Base-by-base conservation (phyloP, 2,113 vertebrate genomes). In the Aptenodytes forsteri region DNA sequence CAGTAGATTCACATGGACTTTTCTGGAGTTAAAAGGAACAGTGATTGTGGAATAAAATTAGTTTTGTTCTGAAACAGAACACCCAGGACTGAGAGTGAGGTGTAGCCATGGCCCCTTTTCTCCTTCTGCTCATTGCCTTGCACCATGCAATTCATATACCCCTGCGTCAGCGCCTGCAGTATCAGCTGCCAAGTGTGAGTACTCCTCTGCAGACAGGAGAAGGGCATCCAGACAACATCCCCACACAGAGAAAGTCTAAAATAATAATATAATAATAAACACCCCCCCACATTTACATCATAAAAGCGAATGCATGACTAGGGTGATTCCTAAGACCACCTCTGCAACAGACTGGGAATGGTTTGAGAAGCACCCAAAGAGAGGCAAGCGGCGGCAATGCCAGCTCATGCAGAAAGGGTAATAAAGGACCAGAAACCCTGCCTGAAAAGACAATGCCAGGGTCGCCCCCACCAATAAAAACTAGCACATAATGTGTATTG, bases 71-170 rank as follows among this genome's bases (percentile, higher is more conserved):
- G 56, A 69, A 81, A 83, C 11, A 30, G 32, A 90, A 34, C 16
- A 66, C 6, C 7, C 13, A 26, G 32, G 61, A 55, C 16, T 2
- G 10, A 42, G 8, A 58, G 7, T 13, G 32, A 46, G 25, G 20
- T 59, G 58, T 13, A 69, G 27, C 18, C 44, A 15, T 11, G 40
- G 44, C 19, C 13, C 22, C 34, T 77, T 71, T 77, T 27, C 38
- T 80, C 42, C 66, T 66, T 4, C 49, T 79, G 42, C 80, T 64
- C 23, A 4, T 16, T 49, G 29, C 16, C 69, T 52, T 18, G 50
- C 46, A 4, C 9, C 0, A 0, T 19, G 18, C 50, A 47, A n/a
- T 16, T 32, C 7, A 3, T 5, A 12, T 6, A 26, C 3, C 29
- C 26, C 61, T 13, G 22, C 0, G 3, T 10, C 52, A 40, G 40